A percentile compares a stretch with the other conserved stretches of the same genome.
Evolutionary conservation across 2,113 vertebrate genomes (phyloP).

Genomic region (Carettochelys insculpta): DNA sequence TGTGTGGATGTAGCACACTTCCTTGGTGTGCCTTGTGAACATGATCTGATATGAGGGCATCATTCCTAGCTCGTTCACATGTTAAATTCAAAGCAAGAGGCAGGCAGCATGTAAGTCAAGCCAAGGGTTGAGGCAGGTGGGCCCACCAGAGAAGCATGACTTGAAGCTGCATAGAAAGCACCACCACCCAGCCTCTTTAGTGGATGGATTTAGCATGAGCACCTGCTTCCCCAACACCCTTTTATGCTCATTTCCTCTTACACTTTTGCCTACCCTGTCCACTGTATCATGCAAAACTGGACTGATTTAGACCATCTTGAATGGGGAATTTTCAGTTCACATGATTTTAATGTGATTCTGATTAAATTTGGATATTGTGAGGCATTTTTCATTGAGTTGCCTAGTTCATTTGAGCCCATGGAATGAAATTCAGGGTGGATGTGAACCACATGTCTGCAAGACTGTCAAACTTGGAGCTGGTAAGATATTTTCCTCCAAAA

Average conservation of each 20-base stretch:
- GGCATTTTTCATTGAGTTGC: background rate
- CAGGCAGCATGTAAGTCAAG: background rate
- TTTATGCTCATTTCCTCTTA: background rate
- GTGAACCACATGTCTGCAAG: background rate
- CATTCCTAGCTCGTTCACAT: too few relatives aligned
- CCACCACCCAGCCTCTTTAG: too few relatives aligned
- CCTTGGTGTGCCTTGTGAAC: background rate
- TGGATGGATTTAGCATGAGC: background rate
- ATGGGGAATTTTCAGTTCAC: background rate
- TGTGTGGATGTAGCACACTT: background rate
- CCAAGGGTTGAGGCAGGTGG: background rate
- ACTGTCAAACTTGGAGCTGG: background rate
- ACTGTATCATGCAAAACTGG: background rate
- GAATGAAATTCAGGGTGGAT: background rate
- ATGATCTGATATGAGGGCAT: background rate
- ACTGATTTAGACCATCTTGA: background rate
- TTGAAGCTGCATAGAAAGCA: background rate
- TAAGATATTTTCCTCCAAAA: background rate
- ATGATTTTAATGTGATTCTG: background rate
- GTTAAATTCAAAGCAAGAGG: too few relatives aligned
- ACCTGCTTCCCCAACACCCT: background rate
- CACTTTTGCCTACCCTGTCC: background rate
- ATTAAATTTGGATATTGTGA: background rate
- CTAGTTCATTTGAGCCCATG: background rate
- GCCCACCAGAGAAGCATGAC: background rate